A percentile compares a stretch with the other conserved stretches of the same genome.
phyloP scores from a whole-genome alignment of 2,113 vertebrate species.

The Chionomys nivalis region DNA sequence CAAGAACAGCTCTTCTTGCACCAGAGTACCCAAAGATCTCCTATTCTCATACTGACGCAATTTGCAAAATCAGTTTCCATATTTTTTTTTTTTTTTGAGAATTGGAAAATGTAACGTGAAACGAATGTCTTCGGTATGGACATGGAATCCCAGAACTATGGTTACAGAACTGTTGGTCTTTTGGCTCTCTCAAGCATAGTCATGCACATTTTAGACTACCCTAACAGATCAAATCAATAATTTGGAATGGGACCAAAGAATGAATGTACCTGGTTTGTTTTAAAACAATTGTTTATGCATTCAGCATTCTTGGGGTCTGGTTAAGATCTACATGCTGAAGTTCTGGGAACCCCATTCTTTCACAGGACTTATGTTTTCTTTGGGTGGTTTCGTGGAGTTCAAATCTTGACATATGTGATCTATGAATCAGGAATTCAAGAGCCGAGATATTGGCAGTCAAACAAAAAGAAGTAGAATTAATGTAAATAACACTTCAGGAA shows the following conservation, averaged over 20 bases:
- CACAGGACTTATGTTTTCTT: slow-evolving; percentile 60
- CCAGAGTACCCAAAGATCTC: neutral
- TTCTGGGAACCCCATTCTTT: slow-evolving; percentile 39
- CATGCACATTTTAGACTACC: slow-evolving; percentile 20
- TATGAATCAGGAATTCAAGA: slow-evolving; percentile 42
- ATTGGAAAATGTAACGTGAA: neutral
- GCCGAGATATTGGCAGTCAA: neutral
- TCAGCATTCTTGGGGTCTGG: slow-evolving; percentile 42
- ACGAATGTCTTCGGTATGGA: neutral
- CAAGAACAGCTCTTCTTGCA: slow-evolving; percentile 20
- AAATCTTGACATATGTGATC: slow-evolving; percentile 9
- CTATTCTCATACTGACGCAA: slow-evolving; percentile 3
- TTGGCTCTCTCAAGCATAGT: slow-evolving; percentile 42
- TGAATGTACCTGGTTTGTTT: slow-evolving; percentile 59
- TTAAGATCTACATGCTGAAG: slow-evolving; percentile 36
- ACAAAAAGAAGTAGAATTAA: slow-evolving; percentile 30
- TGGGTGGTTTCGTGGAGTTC: slow-evolving; percentile 45
- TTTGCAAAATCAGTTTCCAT: neutral
- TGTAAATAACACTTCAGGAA: slow-evolving; percentile 24
- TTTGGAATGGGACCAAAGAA: slow-evolving; percentile 35
- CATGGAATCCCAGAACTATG: neutral
- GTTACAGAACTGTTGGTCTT: neutral
- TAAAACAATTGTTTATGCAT: slow-evolving; percentile 31
- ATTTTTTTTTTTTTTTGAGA: neutral
- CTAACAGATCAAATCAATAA: slow-evolving; percentile 56